A percentile compares a stretch with the other conserved stretches of the same genome.
Evolutionary conservation across 2,888 invertebrate species (phyloP).

Genomic region (Drosophila recens): DNA sequence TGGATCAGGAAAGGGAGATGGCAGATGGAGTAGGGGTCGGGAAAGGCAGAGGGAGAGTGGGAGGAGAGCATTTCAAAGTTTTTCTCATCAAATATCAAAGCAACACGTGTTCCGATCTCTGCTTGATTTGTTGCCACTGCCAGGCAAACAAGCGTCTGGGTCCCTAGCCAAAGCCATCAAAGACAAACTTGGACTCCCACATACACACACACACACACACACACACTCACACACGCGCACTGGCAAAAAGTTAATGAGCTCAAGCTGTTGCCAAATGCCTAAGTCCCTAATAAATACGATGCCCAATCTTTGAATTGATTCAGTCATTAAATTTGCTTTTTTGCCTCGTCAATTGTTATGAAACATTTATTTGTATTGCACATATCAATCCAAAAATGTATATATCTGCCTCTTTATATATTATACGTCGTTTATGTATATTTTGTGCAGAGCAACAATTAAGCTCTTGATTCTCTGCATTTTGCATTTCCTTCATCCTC

Average conservation of each 20-base stretch:
- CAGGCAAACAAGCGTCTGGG: slow-evolving; percentile 33
- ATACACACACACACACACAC: background rate
- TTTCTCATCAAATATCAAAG: slow-evolving; percentile 79
- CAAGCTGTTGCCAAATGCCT: slow-evolving; percentile 55
- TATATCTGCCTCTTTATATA: too few species aligned
- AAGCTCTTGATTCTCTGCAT: slow-evolving; percentile 44
- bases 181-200: slow-evolving; percentile 26
- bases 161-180: slow-evolving; percentile 51
- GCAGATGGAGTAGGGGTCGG: background rate
- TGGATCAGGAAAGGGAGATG: background rate
- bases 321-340: slow-evolving; percentile 59
- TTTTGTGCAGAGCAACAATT: slow-evolving; percentile 37
- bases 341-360: slow-evolving; percentile 36
- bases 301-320: slow-evolving; percentile 25
- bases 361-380: slow-evolving; percentile 42
- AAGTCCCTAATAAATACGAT: slow-evolving; percentile 18
- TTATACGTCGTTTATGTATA: too few species aligned
- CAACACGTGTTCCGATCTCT: slow-evolving; percentile 72
- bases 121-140: slow-evolving; percentile 52
- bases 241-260: slow-evolving; percentile 61
- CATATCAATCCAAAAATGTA: slow-evolving; percentile 10
- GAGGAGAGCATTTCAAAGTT: slow-evolving; percentile 48
- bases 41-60: background rate
- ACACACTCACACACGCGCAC: slow-evolving; percentile 1
- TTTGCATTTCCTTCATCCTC: slow-evolving; percentile 27